Evolutionary conservation across 2,113 vertebrate genomes (phyloP).

Genomic region (Leptodactylus fuscus): DNA sequence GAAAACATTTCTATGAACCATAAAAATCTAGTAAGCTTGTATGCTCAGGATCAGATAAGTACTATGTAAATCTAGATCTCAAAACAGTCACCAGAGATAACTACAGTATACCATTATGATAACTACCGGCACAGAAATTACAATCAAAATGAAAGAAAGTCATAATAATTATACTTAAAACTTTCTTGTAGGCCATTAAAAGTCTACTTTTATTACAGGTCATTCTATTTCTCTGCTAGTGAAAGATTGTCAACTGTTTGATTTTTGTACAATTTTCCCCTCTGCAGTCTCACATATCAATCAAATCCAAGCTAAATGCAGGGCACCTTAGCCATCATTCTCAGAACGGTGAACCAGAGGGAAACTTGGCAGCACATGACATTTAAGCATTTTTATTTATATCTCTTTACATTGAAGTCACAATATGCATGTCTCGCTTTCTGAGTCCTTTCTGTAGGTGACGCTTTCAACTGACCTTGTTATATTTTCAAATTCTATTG

Average conservation of each 20-base stretch:
- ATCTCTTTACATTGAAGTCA: conserved; percentile 41
- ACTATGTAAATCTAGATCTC: too few relatives aligned
- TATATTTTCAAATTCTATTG: conserved; percentile 10
- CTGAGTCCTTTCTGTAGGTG: conserved; percentile 27
- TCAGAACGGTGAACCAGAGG: conserved; percentile 20
- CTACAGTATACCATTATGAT: too few relatives aligned
- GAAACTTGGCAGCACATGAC: conserved; percentile 32
- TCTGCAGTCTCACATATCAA: conserved; percentile 28
- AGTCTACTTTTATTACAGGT: not conserved
- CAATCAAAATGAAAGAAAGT: too few relatives aligned
- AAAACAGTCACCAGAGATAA: too few relatives aligned
- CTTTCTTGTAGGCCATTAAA: not conserved
- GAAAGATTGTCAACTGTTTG: not conserved
- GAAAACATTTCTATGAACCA: too few relatives aligned
- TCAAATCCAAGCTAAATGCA: conserved; percentile 38
- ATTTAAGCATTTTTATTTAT: conserved; percentile 51
- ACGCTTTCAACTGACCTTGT: conserved; percentile 17
- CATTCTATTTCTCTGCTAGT: not conserved
- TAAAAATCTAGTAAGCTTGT: too few relatives aligned
- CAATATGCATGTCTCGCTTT: conserved; percentile 11
- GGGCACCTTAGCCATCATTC: conserved; percentile 55
- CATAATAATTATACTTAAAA: too few relatives aligned
- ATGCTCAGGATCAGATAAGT: too few relatives aligned
- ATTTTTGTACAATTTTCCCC: not conserved
- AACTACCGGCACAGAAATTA: too few relatives aligned